These are phyloP conservation scores for Diloba caeruleocephala DNA, from an alignment of 2,888 invertebrate species.

Conservation along the genomic window DNA sequence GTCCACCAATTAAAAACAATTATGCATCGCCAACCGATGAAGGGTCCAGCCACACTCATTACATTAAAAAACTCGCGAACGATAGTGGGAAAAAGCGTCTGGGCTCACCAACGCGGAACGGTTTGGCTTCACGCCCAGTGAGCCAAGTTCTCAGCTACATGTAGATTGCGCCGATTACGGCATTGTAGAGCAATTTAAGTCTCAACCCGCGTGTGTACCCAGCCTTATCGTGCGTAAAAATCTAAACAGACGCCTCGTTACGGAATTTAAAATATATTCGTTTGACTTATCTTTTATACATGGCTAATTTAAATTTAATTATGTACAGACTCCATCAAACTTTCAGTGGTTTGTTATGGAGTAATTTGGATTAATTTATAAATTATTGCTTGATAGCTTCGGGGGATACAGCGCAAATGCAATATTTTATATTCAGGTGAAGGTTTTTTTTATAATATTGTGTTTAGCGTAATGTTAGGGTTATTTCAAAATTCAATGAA, in stretches of 20 bases:
- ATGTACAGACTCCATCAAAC: conserved; percentile 34
- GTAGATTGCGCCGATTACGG: conserved; percentile 81
- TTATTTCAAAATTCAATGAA: conserved; percentile 12
- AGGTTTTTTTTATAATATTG: conserved; percentile 27
- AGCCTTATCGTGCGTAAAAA: conserved; percentile 61
- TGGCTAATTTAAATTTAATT: conserved; percentile 63
- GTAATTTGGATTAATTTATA: conserved; percentile 19
- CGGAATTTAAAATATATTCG: conserved; percentile 58
- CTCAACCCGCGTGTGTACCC: conserved; percentile 61
- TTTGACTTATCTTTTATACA: conserved; percentile 59
- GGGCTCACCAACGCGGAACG: conserved; percentile 80
- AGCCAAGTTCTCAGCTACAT: conserved; percentile 71
- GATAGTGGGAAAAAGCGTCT: conserved; percentile 82
- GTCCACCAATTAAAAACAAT: conserved; percentile 68
- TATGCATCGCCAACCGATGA: conserved; percentile 59
- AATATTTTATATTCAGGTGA: conserved; percentile 32
- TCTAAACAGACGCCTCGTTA: conserved; percentile 62
- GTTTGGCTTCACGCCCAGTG: conserved; percentile 80
- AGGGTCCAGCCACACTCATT: conserved; percentile 72
- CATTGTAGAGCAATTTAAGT: conserved; percentile 76
- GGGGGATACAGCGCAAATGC: conserved; percentile 18
- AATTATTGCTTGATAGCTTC: conserved; percentile 27
- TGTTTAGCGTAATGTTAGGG: conserved; percentile 8
- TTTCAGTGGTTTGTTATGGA: conserved; percentile 26
- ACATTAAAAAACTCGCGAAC: conserved; percentile 65